These are phyloP conservation scores for Ecdyonurus torrentis DNA, from an alignment of 2,888 invertebrate species.

Conservation along the genomic window DNA sequence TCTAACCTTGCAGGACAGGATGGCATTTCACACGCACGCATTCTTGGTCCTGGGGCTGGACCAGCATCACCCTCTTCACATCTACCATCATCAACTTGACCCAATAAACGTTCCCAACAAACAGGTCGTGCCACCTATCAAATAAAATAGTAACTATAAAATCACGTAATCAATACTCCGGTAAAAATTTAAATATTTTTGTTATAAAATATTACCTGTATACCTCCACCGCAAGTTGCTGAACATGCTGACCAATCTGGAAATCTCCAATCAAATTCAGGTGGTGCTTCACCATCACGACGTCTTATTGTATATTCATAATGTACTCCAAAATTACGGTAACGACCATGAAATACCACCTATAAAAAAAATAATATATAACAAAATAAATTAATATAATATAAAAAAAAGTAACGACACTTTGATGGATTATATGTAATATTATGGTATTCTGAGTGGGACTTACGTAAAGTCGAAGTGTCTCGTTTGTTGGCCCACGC, in stretches of 20 bases:
- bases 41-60: conserved; percentile 34
- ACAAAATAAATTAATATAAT: too few species aligned
- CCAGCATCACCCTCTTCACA: conserved; percentile 36
- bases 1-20: conserved; percentile 39
- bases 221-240: conserved; percentile 31
- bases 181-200: not conserved
- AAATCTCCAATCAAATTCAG: conserved; percentile 28
- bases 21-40: conserved; percentile 46
- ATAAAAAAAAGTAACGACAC: too few species aligned
- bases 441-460: too few species aligned
- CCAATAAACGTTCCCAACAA: conserved; percentile 31
- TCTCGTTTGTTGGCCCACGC: conserved; percentile 64
- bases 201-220: conserved; percentile 12
- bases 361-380: too few species aligned
- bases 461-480: conserved; percentile 65
- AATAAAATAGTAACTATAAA: not conserved
- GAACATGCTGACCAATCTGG: conserved; percentile 32
- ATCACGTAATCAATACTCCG: not conserved
- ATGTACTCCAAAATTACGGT: conserved; percentile 32
- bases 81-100: conserved; percentile 38
- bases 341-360: conserved; percentile 52
- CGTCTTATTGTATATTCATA: conserved; percentile 32
- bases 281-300: conserved; percentile 27
- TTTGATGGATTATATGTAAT: too few species aligned
- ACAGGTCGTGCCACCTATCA: conserved; percentile 24